A percentile compares a stretch with the other conserved stretches of the same genome.
phyloP scores from a whole-genome alignment of 2,113 vertebrate species.

The Rallus limicola region DNA sequence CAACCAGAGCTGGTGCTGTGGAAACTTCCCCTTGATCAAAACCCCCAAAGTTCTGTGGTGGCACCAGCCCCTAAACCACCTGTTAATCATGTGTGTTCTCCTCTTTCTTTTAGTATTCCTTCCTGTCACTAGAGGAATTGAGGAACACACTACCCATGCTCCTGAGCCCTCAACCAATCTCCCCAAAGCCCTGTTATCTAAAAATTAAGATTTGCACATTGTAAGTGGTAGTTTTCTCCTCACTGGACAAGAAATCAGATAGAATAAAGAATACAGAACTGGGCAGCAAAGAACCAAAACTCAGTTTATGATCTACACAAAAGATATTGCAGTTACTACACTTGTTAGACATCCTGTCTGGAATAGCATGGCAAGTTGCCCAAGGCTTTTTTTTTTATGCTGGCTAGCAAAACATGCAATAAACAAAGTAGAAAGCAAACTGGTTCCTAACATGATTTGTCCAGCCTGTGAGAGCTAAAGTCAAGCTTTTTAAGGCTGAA shows the following conservation, averaged over 20 bases:
- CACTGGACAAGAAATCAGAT: background rate
- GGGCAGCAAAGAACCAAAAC: background rate
- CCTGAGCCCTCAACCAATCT: too few species aligned
- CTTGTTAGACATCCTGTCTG: constrained; percentile 21
- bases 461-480: background rate
- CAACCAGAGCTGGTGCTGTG: too few species aligned
- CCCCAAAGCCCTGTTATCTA: background rate
- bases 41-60: too few species aligned
- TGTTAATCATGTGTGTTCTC: too few species aligned
- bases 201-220: background rate
- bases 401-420: background rate
- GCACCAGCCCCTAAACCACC: too few species aligned
- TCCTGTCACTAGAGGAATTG: too few species aligned
- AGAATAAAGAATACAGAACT: background rate
- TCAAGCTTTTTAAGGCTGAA: background rate
- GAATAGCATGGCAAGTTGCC: constrained; percentile 16
- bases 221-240: background rate
- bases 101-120: too few species aligned
- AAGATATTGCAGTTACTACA: background rate
- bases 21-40: too few species aligned
- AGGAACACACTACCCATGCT: too few species aligned
- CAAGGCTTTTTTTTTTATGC: constrained; percentile 14
- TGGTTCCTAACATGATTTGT: background rate
- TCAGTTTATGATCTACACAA: background rate
- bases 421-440: constrained; percentile 13